Percentiles rank a stretch among this genome's conserved stretches.
Evolutionary conservation across 2,113 vertebrate species (phyloP).

Genomic region (Atherinomorus stipes): DNA sequence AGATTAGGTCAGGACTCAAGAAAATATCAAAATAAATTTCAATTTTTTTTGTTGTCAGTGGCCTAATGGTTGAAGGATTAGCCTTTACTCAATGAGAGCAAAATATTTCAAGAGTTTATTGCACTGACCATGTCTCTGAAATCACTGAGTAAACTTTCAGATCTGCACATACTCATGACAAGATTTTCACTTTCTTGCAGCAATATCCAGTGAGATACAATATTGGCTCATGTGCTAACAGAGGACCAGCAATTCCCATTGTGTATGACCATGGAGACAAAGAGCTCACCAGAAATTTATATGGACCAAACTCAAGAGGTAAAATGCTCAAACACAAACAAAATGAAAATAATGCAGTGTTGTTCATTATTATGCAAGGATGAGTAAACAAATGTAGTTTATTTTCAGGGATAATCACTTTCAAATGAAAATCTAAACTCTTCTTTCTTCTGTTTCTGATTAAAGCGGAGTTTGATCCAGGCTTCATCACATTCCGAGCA

Average conservation of each 20-base stretch:
- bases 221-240: background rate
- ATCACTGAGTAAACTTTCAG: background rate
- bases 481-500: slow-evolving; percentile 42
- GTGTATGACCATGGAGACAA: slow-evolving; percentile 34
- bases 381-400: background rate
- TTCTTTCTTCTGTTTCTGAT: background rate
- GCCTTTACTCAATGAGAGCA: no score
- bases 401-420: background rate
- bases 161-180: background rate
- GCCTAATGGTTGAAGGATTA: no score
- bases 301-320: slow-evolving; percentile 15
- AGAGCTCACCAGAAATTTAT: slow-evolving; percentile 21
- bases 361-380: background rate
- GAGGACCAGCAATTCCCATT: slow-evolving; percentile 42
- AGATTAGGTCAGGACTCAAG: no score
- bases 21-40: no score
- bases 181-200: slow-evolving; percentile 7
- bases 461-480: slow-evolving; percentile 30
- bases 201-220: slow-evolving; percentile 51
- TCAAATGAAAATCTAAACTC: background rate
- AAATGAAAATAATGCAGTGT: background rate
- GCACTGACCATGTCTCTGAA: background rate
- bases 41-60: no score
- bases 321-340: background rate
- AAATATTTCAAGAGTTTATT: no score